Base-by-base conservation (phyloP, 2,797 vertebrate genomes). In the Chloroceryle inda region DNA sequence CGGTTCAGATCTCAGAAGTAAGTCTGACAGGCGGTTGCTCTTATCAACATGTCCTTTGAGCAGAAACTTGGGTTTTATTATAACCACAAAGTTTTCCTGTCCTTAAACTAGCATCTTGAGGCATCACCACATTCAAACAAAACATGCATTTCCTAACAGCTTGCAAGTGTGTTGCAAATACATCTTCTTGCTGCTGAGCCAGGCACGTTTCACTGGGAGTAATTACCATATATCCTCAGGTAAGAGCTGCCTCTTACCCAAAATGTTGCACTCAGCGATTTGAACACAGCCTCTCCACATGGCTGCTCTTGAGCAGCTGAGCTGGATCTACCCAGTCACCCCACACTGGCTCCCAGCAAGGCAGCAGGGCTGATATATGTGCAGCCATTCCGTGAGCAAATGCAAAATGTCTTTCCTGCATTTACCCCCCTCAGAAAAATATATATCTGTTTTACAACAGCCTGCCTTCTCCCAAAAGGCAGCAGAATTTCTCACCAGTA, bases 181-280 rank as follows among this genome's bases (percentile, higher is more conserved):
- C 11, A 20, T 24, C 68, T 69, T 49, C 61, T 37, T 76, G 79
- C 37, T 73, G 67, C 47, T 73, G 59, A 85, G 85, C 77, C 56
- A 78, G 76, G 44, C 35, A 69, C 5, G 0, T 84, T 94, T 95
- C 82, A 33, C 45, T 72, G 89, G 89, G 72, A 95, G 44, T 27
- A 87, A 95, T 89, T 68, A 89, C 40, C 56, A 56, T 27, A 37
- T 38, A 38, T 77, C 69, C 85, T 59, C 80, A 93, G 67, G 92
- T 84, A 73, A 72, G 58, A 81, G 58, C 69, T 90, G 80, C 45
- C 47, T 84, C 66, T 66, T 37, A n/a, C 50, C 73, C 69, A 62
- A 81, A 94, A 89, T 3, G 2, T 58, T 75, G 62, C 38, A 12
- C 55, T 63, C 8, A 2, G 42, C 0, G 6, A 29, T 40, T 31